Percentiles rank a stretch among this genome's conserved stretches.
Evolutionary conservation across 30 jellyfish, hydroid and myxozoan species (phyloP).

Genomic region (Pseudorhiza aurosa): DNA sequence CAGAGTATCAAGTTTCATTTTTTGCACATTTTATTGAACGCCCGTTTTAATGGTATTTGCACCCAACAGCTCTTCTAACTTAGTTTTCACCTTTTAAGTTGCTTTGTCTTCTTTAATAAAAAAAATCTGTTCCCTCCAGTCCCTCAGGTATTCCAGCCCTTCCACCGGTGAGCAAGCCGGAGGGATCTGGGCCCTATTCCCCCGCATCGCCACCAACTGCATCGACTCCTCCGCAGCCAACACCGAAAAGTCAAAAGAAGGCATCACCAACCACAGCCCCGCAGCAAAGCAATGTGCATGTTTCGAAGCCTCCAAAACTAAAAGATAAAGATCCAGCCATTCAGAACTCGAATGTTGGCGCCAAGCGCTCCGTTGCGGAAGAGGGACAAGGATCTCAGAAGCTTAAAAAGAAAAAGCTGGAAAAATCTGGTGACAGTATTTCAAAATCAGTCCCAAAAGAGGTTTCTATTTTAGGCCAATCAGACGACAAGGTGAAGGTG

Average conservation of each 20-base stretch:
- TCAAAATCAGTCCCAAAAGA: conserved; percentile 59
- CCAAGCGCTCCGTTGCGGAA: conserved; percentile 65
- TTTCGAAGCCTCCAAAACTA: conserved; percentile 51
- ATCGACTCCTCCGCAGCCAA: conserved; percentile 51
- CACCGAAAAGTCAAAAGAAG: conserved; percentile 38
- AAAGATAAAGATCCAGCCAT: conserved; percentile 55
- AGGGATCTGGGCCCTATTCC: conserved; percentile 34
- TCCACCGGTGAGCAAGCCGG: conserved; percentile 67
- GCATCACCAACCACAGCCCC: conserved; percentile 59
- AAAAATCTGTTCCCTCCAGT: conserved; percentile 7
- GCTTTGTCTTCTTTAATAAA: too few species aligned
- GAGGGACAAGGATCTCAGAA: conserved; percentile 54
- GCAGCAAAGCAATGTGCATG: conserved; percentile 24
- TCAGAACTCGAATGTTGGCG: conserved; percentile 34
- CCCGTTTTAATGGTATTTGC: too few species aligned
- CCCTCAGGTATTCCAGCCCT: conserved; percentile 55
- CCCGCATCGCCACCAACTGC: conserved; percentile 68
- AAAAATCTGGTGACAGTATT: conserved; percentile 45
- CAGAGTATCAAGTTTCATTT: too few species aligned
- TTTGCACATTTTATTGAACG: too few species aligned
- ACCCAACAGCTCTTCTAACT: too few species aligned
- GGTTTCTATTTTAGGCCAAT: conserved; percentile 71
- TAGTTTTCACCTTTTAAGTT: too few species aligned
- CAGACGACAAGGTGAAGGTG: conserved; percentile 64
- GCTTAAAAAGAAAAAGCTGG: conserved; percentile 81